Conservation (phyloP, 2,888 invertebrate genomes). For the Lithophane leautieri region DNA sequence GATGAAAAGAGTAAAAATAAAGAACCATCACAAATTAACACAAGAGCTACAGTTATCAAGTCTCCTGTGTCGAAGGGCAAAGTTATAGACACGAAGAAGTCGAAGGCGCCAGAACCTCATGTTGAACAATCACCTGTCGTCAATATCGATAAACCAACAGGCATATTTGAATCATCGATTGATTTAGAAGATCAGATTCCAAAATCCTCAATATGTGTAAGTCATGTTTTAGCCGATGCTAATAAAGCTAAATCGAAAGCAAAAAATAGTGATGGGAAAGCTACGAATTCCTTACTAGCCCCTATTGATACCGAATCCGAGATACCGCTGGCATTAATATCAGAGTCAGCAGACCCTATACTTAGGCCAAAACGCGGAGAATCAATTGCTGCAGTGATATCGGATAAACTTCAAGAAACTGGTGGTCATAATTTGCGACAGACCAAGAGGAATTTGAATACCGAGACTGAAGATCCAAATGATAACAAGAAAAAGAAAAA, state of each 20-base stretch:
- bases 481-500: conserved; percentile 87
- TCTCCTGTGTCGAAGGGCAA: conserved; percentile 90
- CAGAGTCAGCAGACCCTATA: conserved; percentile 83
- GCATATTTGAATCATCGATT: conserved; percentile 93
- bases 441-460: conserved; percentile 83
- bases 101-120: conserved; percentile 76
- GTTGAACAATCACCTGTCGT: conserved; percentile 80
- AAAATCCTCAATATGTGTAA: conserved; percentile 89
- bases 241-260: conserved; percentile 83
- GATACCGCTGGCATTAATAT: conserved; percentile 84
- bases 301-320: conserved; percentile 86
- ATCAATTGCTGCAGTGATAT: conserved; percentile 87
- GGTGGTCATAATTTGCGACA: conserved; percentile 87
- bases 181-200: conserved; percentile 93
- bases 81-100: conserved; percentile 86
- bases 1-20: conserved; percentile 83
- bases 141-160: conserved; percentile 91
- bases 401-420: conserved; percentile 87
- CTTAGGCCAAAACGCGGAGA: conserved; percentile 86
- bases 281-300: conserved; percentile 74
- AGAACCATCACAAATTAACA: conserved; percentile 83
- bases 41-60: conserved; percentile 90
- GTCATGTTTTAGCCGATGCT: conserved; percentile 78
- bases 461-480: conserved; percentile 81
- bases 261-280: conserved; percentile 76